Conservation (phyloP, 2,888 invertebrate genomes). For the Meta bourneti region DNA sequence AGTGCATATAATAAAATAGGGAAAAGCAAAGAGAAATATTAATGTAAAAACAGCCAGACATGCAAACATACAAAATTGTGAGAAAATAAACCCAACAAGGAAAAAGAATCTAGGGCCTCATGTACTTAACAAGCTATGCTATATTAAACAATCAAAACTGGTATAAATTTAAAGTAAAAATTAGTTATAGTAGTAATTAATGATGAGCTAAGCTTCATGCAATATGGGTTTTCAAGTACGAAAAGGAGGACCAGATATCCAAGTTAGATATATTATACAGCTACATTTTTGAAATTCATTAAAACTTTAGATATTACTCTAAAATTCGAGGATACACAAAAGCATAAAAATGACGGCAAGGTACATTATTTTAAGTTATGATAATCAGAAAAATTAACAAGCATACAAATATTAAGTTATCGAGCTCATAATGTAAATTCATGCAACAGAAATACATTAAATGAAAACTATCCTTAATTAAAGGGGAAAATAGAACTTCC, state of each 20-base stretch:
- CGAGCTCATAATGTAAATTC: too few relatives aligned
- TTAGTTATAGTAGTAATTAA: background rate
- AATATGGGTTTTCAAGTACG: background rate
- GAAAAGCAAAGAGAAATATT: conserved; percentile 15
- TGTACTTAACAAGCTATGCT: background rate
- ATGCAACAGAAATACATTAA: too few relatives aligned
- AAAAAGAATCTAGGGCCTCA: conserved; percentile 38
- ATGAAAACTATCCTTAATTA: too few relatives aligned
- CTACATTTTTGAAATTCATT: too few relatives aligned
- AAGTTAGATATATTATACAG: too few relatives aligned
- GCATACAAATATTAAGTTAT: too few relatives aligned
- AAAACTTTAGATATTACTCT: too few relatives aligned
- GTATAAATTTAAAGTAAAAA: background rate
- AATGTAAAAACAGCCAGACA: background rate
- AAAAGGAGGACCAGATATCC: background rate
- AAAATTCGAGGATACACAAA: too few relatives aligned
- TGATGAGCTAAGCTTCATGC: background rate
- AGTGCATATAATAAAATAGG: conserved; percentile 25
- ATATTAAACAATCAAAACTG: background rate
- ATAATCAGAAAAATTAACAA: too few relatives aligned
- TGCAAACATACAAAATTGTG: conserved; percentile 6
- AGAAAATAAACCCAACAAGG: background rate
- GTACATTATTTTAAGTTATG: too few relatives aligned
- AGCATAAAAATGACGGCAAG: too few relatives aligned
- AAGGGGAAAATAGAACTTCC: background rate